phyloP scores from a whole-genome alignment of 1,140 invertebrate genomes.

The Drosophila seguyi region DNA sequence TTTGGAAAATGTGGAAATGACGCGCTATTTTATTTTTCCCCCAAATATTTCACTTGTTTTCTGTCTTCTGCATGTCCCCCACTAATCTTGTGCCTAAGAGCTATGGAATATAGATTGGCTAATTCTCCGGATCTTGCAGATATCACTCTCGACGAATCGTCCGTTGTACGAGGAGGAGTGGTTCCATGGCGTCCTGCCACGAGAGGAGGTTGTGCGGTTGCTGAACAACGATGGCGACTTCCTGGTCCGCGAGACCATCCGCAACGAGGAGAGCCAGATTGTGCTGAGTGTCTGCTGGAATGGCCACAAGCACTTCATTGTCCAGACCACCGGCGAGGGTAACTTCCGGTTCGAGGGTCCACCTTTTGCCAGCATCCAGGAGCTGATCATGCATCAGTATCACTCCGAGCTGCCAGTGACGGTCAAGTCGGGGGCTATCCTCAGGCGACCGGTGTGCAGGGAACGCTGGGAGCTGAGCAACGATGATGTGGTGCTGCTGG shows the following conservation, averaged over 20 bases:
- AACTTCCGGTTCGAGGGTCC: slow-evolving; percentile 97
- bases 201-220: slow-evolving; percentile 97
- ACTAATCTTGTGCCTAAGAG: slow-evolving; percentile 41
- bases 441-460: slow-evolving; percentile 94
- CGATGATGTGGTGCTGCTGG: slow-evolving; percentile 95
- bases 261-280: slow-evolving; percentile 96
- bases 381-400: slow-evolving; percentile 95
- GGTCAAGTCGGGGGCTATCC: slow-evolving; percentile 94
- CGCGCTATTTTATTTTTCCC: slow-evolving; percentile 47
- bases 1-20: slow-evolving; percentile 61
- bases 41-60: slow-evolving; percentile 28
- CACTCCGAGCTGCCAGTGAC: slow-evolving; percentile 94
- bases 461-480: slow-evolving; percentile 98
- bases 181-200: slow-evolving; percentile 98
- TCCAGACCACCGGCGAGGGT: slow-evolving; percentile 96
- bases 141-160: slow-evolving; percentile 86
- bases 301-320: slow-evolving; percentile 98
- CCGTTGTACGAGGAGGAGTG: slow-evolving; percentile 95
- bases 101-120: slow-evolving; percentile 18
- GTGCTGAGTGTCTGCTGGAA: slow-evolving; percentile 98
- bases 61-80: slow-evolving; percentile 31
- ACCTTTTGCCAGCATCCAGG: slow-evolving; percentile 95
- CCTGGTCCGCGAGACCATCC: slow-evolving; percentile 96
- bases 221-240: slow-evolving; percentile 96
- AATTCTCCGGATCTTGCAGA: slow-evolving; percentile 64